Evolutionary conservation across 2,113 vertebrate species (phyloP), one percentile per base, ranked within the genome.

Genomic region (Hydrolagus affinis): DNA sequence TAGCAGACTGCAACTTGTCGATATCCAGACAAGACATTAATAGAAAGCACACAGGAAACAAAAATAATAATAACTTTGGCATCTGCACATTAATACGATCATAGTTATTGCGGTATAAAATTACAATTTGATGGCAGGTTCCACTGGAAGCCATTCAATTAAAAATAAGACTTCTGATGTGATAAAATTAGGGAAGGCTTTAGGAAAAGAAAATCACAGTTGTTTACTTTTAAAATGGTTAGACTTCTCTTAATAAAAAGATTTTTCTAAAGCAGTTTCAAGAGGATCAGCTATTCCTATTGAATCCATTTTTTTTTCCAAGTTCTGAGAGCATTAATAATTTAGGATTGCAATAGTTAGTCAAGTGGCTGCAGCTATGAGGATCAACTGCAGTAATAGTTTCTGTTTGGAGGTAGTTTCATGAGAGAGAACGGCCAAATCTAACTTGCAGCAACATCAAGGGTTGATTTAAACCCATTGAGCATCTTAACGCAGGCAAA

Each of bases 171-270:
- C 78, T 17, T 68, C 25, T 83, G 60, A 83, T 21, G 17, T 25
- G 32, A 10, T 83, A 64, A 66, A 83, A 68, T 28, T 44, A 44
- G 44, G 44, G 76, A 80, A 60, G 28, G 28, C 57, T 8, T 15
- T 23, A 25, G 57, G 11, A 8, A 44, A 28, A 12, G 28, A 80
- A 80, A 60, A 64, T 80, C n/a, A 23, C 59, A 23, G 62, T n/a
- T 28, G 25, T 19, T 83, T 83, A 83, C 25, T 66, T 83, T 83
- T 66, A 83, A 80, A 28, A 80, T 60, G n/a, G 12, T 25, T 80
- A 57, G 25, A 15, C 57, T 21, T 78, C 21, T 59, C 21, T 59
- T 57, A 78, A 78, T 62, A 25, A 60, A 60, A 44, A 6, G 57
- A 64, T 80, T 62, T 64, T 80, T 62, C 57, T 15, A 17, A 64